Percentiles rank a stretch among this genome's conserved stretches.
These are phyloP conservation scores for Ictalurus furcatus DNA, from an alignment of 2,113 vertebrate species.

Conservation along the genomic window DNA sequence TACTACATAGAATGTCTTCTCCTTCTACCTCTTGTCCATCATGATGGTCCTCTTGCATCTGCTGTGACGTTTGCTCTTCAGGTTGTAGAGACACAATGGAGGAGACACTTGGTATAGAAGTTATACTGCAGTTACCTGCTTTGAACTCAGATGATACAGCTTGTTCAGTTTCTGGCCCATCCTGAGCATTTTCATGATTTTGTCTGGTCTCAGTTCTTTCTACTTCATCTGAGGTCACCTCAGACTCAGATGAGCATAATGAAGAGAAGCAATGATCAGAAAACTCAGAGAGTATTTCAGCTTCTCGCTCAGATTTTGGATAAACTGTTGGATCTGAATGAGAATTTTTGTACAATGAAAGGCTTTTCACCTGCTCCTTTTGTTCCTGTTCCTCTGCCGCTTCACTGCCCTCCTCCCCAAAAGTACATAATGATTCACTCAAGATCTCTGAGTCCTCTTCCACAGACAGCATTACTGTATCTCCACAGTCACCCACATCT, in stretches of 20 bases:
- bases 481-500: conserved; percentile 10
- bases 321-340: conserved; percentile 17
- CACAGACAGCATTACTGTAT: conserved; percentile 29
- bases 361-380: conserved; percentile 2
- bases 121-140: background rate
- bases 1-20: background rate
- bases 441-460: conserved; percentile 30
- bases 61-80: background rate
- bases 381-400: background rate
- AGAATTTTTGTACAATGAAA: background rate
- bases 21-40: conserved; percentile 11
- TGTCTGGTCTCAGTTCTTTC: conserved; percentile 9
- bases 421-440: conserved; percentile 24
- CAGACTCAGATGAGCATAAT: conserved; percentile 37
- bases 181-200: background rate
- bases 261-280: conserved; percentile 14
- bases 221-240: background rate
- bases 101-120: background rate
- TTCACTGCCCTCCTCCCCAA: conserved; percentile 32
- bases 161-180: conserved; percentile 3
- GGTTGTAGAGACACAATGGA: conserved; percentile 8
- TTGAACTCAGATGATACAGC: background rate
- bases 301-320: conserved; percentile 24
- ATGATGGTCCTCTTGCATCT: background rate
- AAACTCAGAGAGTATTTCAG: conserved; percentile 19